Base-by-base conservation (phyloP, 2,888 invertebrate species). In the Ophion ellenae region DNA sequence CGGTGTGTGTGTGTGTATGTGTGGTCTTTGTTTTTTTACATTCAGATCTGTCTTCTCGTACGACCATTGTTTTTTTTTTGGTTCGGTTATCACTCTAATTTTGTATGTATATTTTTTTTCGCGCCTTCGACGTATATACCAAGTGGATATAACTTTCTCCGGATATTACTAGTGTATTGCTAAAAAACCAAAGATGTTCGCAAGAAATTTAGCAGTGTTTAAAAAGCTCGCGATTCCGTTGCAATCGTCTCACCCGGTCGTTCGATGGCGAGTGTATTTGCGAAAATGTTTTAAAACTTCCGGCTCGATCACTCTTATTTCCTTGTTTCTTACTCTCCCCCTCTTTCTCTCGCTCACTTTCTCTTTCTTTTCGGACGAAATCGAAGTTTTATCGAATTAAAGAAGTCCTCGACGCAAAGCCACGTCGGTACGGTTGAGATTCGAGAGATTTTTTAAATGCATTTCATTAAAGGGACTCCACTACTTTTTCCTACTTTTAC, bases 131-230 rank as follows among this genome's bases (percentile, higher is more conserved):
- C 67, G 40, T 57, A 61, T 59, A 45, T 71, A 71, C 45, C 63
- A 67, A 63, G 81, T 40, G 81, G 69, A n/a, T 74, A 24, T 53
- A 73, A 63, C 63, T 74, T 61, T 69, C 74, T 78, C 63, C 73
- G 74, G 66, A 70, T 81, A 76, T 61, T 61, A 24, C n/a, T 84
- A 81, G 81, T 79, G 71, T 81, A 81, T 81, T 88, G 87, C 88
- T 88, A 88, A 82, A 83, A 88, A 84, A 88, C 88, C 88, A 88
- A 88, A 88, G 88, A 88, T 86, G 78, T 81, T 81, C 84, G 85
- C 70, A 64, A 84, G 63, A 28, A 40, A 32, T 63, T 69, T 66
- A 70, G 67, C 61, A 61, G 17, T 74, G 28, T 81, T 66, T 24
- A 14, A 14, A 20, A 11, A 64, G 36, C 36, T 67, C 69, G 45